Conservation (phyloP, 2,797 vertebrate genomes). For the Rhabdophis nuchalis region DNA sequence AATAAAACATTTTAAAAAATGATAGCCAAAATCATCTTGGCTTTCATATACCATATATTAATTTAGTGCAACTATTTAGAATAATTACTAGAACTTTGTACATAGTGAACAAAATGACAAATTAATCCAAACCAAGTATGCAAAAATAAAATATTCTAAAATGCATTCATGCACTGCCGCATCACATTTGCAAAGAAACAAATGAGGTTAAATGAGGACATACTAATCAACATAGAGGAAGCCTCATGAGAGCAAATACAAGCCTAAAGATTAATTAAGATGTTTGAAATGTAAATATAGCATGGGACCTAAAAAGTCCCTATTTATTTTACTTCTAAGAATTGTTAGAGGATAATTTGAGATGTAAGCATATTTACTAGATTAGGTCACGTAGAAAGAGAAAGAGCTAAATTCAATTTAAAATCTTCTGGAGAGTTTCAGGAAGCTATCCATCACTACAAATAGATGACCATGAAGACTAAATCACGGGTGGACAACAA, state of each 20-base stretch:
- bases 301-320: conserved; percentile 11
- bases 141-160: conserved; percentile 1
- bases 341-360: not conserved
- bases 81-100: not conserved
- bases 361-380: not conserved
- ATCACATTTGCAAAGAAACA: conserved; percentile 26
- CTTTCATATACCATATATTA: not conserved
- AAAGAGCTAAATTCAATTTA: not conserved
- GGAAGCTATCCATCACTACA: not conserved
- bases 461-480: too few species aligned
- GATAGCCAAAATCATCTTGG: not conserved
- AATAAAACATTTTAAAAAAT: not conserved
- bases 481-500: too few species aligned
- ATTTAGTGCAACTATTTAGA: not conserved
- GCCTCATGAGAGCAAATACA: not conserved
- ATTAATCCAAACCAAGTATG: not conserved
- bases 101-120: not conserved
- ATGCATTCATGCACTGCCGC: not conserved
- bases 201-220: conserved; percentile 18
- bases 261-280: conserved; percentile 30
- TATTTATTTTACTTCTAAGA: conserved; percentile 5
- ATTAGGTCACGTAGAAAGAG: not conserved
- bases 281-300: conserved; percentile 24
- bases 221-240: not conserved
- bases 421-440: not conserved